phyloP scores from a whole-genome alignment of 2,888 invertebrate species.

The Phyto melanocephala region DNA sequence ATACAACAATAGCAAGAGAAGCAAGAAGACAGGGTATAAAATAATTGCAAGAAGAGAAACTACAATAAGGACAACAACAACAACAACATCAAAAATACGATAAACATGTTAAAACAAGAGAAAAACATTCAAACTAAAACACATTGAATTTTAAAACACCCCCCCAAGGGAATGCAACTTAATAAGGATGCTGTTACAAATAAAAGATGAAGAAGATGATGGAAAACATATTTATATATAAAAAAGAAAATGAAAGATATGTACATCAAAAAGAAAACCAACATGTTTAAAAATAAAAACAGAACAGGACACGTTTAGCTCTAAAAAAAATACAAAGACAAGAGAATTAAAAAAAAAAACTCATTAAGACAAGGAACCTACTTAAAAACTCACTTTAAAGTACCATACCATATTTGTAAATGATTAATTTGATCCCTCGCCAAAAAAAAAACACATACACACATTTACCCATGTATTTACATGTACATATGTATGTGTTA shows the following conservation, averaged over 20 bases:
- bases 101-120: not conserved
- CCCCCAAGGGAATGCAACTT: constrained; percentile 36
- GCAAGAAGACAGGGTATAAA: not conserved
- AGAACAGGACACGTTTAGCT: not conserved
- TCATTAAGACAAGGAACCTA: not conserved
- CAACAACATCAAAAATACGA: constrained; percentile 4
- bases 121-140: constrained; percentile 6
- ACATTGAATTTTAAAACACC: constrained; percentile 27
- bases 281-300: constrained; percentile 28
- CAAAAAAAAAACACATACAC: not conserved
- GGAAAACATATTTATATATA: no score
- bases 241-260: constrained; percentile 29
- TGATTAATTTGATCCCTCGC: not conserved
- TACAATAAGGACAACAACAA: constrained; percentile 17
- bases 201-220: not conserved
- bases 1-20: not conserved
- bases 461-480: not conserved
- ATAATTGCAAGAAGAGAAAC: not conserved
- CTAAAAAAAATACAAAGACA: no score
- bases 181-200: constrained; percentile 37
- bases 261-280: constrained; percentile 1
- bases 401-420: not conserved
- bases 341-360: constrained; percentile 2
- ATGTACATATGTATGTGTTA: not conserved
- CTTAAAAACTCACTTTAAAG: constrained; percentile 27